Evolutionary conservation across 2,888 invertebrate genomes (phyloP).

Genomic region (Pheosia tremula): DNA sequence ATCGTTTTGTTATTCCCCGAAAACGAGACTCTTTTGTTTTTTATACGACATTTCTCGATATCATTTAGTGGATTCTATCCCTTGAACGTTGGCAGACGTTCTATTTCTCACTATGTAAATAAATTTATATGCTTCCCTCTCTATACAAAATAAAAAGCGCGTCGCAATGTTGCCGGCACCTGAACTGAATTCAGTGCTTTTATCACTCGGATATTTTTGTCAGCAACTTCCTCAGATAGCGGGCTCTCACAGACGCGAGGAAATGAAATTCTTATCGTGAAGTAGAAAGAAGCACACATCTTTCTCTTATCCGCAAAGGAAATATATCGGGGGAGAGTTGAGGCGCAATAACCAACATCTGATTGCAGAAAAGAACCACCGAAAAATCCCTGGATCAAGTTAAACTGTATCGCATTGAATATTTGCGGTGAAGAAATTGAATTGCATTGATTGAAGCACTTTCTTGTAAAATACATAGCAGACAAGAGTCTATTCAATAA

Average conservation of each 20-base stretch:
- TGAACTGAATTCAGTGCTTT: slow-evolving; percentile 73
- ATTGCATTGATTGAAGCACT: slow-evolving; percentile 25
- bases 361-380: slow-evolving; percentile 73
- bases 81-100: neutral
- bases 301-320: slow-evolving; percentile 78
- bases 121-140: slow-evolving; percentile 16
- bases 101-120: neutral
- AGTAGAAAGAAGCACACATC: slow-evolving; percentile 75
- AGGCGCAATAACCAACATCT: slow-evolving; percentile 70
- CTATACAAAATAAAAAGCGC: slow-evolving; percentile 43
- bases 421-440: slow-evolving; percentile 43
- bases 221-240: slow-evolving; percentile 80
- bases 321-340: slow-evolving; percentile 73
- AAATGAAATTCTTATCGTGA: slow-evolving; percentile 85
- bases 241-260: slow-evolving; percentile 73
- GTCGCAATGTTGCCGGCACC: slow-evolving; percentile 58
- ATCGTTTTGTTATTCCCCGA: slow-evolving; percentile 69
- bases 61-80: slow-evolving; percentile 29
- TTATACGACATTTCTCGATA: slow-evolving; percentile 32
- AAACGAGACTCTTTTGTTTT: slow-evolving; percentile 53
- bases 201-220: slow-evolving; percentile 82
- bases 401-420: slow-evolving; percentile 54
- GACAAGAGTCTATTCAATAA: neutral
- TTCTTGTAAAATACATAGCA: neutral
- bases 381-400: slow-evolving; percentile 55